phyloP scores from a whole-genome alignment of 2,113 vertebrate species.

The Enhydra lutris region DNA sequence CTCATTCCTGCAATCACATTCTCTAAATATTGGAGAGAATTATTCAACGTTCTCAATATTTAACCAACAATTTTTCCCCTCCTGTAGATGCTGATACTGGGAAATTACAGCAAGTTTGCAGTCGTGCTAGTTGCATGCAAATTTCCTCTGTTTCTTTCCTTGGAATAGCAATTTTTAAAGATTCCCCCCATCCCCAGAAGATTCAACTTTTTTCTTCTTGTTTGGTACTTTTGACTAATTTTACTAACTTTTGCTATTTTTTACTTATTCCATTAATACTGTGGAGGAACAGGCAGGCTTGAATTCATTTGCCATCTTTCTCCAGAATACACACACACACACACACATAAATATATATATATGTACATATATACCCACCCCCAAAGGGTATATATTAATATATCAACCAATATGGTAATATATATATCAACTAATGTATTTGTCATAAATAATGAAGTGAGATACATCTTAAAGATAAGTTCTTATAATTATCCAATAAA shows the following conservation, averaged over 20 bases:
- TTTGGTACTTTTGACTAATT: neutral
- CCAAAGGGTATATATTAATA: neutral
- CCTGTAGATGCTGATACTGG: neutral
- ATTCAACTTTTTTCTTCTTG: neutral
- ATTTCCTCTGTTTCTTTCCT: neutral
- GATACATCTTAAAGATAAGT: neutral
- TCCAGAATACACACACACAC: neutral
- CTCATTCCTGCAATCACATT: neutral
- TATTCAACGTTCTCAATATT: neutral
- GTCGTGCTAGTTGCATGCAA: neutral
- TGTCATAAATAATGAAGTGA: neutral
- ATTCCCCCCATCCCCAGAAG: fast-evolving
- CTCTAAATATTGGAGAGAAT: neutral
- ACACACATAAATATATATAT: too few species aligned
- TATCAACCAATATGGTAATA: neutral
- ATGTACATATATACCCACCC: too few species aligned
- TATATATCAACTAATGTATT: neutral
- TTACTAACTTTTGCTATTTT: neutral
- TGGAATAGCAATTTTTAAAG: neutral
- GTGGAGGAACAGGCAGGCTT: neutral
- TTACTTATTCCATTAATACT: neutral
- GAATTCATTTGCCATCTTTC: neutral
- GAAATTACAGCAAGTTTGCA: neutral
- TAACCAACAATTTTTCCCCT: neutral
- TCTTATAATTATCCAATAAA: neutral